Evolutionary conservation across 1,140 invertebrate genomes (phyloP).

Genomic region (Bombus difficillimus): DNA sequence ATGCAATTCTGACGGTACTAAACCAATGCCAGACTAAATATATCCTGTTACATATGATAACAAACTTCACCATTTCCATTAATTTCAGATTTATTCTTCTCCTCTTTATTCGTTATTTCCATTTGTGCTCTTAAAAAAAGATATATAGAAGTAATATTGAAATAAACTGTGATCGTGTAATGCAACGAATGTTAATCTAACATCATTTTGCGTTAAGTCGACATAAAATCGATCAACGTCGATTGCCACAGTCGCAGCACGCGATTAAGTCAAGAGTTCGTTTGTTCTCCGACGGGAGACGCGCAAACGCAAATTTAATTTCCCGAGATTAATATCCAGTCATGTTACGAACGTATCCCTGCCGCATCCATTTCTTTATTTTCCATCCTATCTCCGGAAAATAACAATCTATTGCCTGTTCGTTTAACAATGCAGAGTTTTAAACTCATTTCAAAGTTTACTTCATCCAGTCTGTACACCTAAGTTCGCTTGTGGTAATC

Average conservation of each 20-base stretch:
- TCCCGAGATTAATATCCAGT: conserved; percentile 31
- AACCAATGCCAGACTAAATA: not conserved
- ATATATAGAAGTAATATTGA: not conserved
- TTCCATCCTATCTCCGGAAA: not conserved
- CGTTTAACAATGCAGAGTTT: conserved; percentile 40
- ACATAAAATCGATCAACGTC: not conserved
- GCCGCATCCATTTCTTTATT: not conserved
- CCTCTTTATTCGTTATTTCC: not conserved
- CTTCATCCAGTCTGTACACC: not conserved
- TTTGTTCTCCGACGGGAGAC: conserved; percentile 1
- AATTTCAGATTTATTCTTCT: not conserved
- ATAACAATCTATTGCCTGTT: conserved; percentile 28
- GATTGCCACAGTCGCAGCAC: not conserved
- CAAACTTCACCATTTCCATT: not conserved
- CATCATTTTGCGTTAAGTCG: not conserved
- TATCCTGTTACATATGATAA: not conserved
- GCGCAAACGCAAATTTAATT: conserved; percentile 45
- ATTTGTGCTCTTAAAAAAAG: not conserved
- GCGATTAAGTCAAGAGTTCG: conserved; percentile 15
- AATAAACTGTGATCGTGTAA: not conserved
- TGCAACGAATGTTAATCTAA: not conserved
- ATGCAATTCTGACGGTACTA: not conserved
- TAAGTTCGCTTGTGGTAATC: not conserved
- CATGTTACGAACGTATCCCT: not conserved
- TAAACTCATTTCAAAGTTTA: conserved; percentile 49